phyloP scores from a whole-genome alignment of 1,140 invertebrate genomes.

The Zaprionus ornatus region DNA sequence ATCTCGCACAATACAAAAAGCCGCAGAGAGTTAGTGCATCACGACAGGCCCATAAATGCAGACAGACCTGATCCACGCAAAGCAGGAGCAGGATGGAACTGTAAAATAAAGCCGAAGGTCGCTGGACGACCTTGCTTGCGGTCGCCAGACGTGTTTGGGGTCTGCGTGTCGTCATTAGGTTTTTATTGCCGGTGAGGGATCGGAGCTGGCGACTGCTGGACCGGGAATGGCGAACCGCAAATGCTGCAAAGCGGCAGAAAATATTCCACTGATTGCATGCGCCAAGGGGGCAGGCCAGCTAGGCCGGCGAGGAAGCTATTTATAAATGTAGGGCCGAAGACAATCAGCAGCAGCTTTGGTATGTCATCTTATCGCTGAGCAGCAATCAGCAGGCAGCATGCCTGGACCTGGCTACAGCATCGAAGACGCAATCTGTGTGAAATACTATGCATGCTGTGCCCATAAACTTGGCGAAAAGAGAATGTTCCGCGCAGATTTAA shows the following conservation, averaged over 20 bases:
- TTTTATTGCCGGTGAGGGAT: constrained; percentile 65
- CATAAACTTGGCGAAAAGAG: constrained; percentile 64
- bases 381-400: constrained; percentile 58
- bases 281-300: constrained; percentile 39
- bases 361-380: constrained; percentile 72
- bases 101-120: constrained; percentile 58
- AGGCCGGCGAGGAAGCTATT: constrained; percentile 50
- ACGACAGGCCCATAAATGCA: constrained; percentile 51
- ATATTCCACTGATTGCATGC: constrained; percentile 79
- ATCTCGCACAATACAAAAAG: constrained; percentile 56
- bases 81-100: constrained; percentile 9
- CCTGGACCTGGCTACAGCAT: constrained; percentile 38
- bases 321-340: constrained; percentile 64
- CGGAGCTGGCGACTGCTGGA: constrained; percentile 3
- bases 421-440: constrained; percentile 70
- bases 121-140: constrained; percentile 80
- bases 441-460: constrained; percentile 65
- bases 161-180: constrained; percentile 73
- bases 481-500: constrained; percentile 43
- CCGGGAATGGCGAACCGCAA: constrained; percentile 26
- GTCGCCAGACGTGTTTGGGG: constrained; percentile 69
- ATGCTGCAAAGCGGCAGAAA: constrained; percentile 24
- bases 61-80: constrained; percentile 19
- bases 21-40: constrained; percentile 6
- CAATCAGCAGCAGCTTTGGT: constrained; percentile 68